Evolutionary conservation across 2,888 invertebrate species (phyloP).

Genomic region (Xestia ashworthii): DNA sequence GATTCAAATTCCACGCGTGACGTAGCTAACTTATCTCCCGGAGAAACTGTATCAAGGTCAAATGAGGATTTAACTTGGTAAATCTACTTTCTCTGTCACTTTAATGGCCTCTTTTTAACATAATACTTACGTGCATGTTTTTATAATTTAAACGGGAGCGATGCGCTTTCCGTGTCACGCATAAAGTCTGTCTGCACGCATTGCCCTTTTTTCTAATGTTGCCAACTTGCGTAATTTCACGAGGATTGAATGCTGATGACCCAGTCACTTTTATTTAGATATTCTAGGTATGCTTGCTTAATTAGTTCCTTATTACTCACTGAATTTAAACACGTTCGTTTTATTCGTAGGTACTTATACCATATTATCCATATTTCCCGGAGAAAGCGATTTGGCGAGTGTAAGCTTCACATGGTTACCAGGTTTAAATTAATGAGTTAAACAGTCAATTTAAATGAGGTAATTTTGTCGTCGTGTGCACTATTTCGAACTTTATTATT

Average conservation of each 20-base stretch:
- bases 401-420: conserved; percentile 21
- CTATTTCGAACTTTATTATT: conserved; percentile 51
- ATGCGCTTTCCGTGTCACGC: conserved; percentile 51
- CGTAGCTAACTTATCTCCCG: conserved; percentile 64
- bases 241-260: conserved; percentile 70
- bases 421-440: conserved; percentile 42
- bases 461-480: conserved; percentile 47
- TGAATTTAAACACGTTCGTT: conserved; percentile 31
- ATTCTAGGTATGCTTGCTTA: conserved; percentile 49
- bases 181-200: conserved; percentile 50
- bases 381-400: conserved; percentile 51
- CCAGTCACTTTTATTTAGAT: conserved; percentile 62
- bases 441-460: conserved; percentile 27
- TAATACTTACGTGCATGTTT: conserved; percentile 60
- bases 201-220: conserved; percentile 68
- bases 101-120: conserved; percentile 60
- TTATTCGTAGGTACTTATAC: conserved; percentile 14
- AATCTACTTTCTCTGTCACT: conserved; percentile 66
- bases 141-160: conserved; percentile 59
- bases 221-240: conserved; percentile 71
- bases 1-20: conserved; percentile 62
- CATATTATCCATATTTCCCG: conserved; percentile 32
- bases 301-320: conserved; percentile 67
- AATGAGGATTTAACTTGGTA: conserved; percentile 49
- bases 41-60: conserved; percentile 70